Conservation (phyloP, 2,797 vertebrate species). For the Lerista edwardsae region DNA sequence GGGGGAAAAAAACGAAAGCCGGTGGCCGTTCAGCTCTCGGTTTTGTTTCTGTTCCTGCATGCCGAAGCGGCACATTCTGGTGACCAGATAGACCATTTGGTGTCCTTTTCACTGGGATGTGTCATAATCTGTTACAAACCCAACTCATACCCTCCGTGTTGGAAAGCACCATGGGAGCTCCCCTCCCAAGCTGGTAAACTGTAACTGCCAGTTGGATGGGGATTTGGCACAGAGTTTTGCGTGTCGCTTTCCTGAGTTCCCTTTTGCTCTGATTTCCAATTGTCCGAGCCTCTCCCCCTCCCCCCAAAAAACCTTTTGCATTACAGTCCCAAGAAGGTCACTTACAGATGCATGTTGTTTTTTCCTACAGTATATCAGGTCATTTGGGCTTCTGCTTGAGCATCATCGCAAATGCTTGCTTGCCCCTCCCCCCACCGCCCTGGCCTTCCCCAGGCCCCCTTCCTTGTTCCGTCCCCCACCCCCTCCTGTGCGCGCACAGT, state of each 20-base stretch:
- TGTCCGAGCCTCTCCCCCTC: not conserved
- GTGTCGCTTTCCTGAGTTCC: not conserved
- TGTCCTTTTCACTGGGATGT: not conserved
- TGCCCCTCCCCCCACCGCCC: not conserved
- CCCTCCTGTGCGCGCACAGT: conserved; percentile 1
- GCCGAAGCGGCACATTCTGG: not conserved
- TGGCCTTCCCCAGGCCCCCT: not conserved
- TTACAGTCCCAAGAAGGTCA: not conserved
- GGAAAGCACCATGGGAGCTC: not conserved
- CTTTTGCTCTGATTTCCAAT: not conserved
- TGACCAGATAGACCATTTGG: not conserved
- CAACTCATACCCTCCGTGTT: not conserved
- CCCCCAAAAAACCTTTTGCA: not conserved
- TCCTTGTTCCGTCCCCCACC: not conserved
- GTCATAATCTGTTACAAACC: not conserved
- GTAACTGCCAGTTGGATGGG: not conserved
- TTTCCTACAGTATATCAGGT: no score
- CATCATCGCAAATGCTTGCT: not conserved
- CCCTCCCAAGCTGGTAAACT: not conserved
- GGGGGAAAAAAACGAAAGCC: no score
- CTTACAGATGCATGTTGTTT: not conserved
- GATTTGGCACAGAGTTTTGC: not conserved
- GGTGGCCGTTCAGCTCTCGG: not conserved
- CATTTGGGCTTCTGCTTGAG: not conserved
- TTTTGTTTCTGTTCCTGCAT: not conserved